These are phyloP conservation scores for Malurus alboscapulatus DNA, from an alignment of 2,113 vertebrate genomes.

Conservation along the genomic window DNA sequence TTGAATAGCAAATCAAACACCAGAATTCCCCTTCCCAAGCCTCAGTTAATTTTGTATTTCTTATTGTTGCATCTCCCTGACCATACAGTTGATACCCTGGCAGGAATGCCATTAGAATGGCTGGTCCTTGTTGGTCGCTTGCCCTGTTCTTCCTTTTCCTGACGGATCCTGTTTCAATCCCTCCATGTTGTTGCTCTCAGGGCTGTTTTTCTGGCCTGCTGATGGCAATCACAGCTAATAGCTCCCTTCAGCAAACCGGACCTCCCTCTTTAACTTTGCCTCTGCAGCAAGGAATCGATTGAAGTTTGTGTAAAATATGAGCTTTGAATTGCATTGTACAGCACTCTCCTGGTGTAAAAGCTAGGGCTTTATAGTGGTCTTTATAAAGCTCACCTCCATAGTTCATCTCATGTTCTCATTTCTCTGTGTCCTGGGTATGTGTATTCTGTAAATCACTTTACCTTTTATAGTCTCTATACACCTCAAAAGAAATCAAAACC, in stretches of 20 bases:
- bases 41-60: background rate
- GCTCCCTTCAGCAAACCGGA: background rate
- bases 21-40: background rate
- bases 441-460: background rate
- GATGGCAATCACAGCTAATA: background rate
- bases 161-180: background rate
- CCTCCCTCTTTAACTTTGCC: background rate
- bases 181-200: background rate
- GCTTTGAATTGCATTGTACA: background rate
- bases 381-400: background rate
- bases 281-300: background rate
- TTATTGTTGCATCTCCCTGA: background rate
- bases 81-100: background rate
- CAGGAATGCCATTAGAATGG: background rate
- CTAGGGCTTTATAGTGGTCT: background rate
- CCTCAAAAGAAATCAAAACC: background rate
- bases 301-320: background rate
- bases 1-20: background rate
- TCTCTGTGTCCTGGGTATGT: background rate
- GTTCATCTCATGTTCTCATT: background rate
- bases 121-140: accelerated
- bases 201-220: background rate
- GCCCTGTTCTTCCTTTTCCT: background rate
- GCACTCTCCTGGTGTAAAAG: background rate
- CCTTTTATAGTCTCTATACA: background rate